phyloP scores from a whole-genome alignment of 1,140 invertebrate species.

The Doryteuthis pealeii region DNA sequence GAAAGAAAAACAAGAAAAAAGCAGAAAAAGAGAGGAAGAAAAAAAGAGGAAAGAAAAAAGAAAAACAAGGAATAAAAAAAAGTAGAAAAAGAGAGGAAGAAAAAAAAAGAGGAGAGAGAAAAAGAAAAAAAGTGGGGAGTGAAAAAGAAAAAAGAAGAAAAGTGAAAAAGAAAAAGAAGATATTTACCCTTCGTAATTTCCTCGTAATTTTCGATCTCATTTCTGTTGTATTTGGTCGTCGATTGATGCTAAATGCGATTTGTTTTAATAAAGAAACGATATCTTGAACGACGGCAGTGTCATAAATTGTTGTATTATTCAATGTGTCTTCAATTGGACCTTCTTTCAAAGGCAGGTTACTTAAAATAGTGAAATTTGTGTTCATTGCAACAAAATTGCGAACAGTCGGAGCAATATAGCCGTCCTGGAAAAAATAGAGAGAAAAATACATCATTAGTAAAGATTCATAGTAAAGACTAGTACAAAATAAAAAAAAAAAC shows the following conservation, averaged over 20 bases:
- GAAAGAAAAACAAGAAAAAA: no score
- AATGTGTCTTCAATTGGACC: background rate
- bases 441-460: background rate
- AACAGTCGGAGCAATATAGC: conserved; percentile 36
- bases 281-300: conserved; percentile 32
- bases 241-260: background rate
- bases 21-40: no score
- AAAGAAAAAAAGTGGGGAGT: no score
- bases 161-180: no score
- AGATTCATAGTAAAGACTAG: background rate
- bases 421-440: conserved; percentile 30
- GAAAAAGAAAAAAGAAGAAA: no score
- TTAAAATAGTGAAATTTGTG: conserved; percentile 40
- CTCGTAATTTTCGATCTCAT: conserved; percentile 18
- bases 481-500: no score
- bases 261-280: conserved; percentile 26
- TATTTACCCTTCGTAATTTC: background rate
- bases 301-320: background rate
- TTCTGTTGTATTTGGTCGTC: conserved; percentile 4
- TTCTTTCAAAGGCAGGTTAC: background rate
- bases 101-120: no score
- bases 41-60: no score
- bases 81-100: no score
- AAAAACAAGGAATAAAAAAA: no score
- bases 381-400: conserved; percentile 38